Evolutionary conservation across 2,888 invertebrate genomes (phyloP), one percentile per base, ranked within the genome.

Genomic region (Pogonocherus hispidulus): DNA sequence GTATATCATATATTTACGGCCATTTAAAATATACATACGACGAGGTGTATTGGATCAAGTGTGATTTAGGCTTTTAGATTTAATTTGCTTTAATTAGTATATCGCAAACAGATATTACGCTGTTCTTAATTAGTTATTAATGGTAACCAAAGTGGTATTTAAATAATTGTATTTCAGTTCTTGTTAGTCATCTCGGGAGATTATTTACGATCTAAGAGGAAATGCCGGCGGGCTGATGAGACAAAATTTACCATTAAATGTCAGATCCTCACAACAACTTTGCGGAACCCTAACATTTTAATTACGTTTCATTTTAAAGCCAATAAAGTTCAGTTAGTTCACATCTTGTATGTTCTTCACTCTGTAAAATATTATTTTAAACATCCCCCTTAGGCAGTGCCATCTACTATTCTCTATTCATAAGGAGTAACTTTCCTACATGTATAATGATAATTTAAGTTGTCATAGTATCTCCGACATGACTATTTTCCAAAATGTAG

Each of bases 291-390:
- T 55, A 32, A 46, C 46, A 47, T 64, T 64, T 55, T 64, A 64
- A 64, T 64, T 64, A 64, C 47, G 47, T 56, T 56, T 56, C 55
- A 9, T 64, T 64, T 37, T 49, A 55, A 55, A 55, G 55, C 55
- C 56, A 55, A 64, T 64, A 64, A 64, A 55, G 55, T 47, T 55
- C 63, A 55, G 32, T 56, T 47, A 56, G 55, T 47, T 64, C 54
- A 64, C 63, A 64, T 64, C 55, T 64, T 64, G 51, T 22, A 56
- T 37, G 37, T 22, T 55, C 44, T 49, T 55, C 47, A 47, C 56
- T 55, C 46, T 35, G 56, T 55, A 54, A 63, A 54, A 64, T 55
- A 64, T 64, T 64, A 55, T 64, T 64, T 46, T 47, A 55, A 55
- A 55, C 55, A 55, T 55, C 55, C 56, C n/a, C 63, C 47, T 55